Conservation (phyloP, 2,797 vertebrate genomes). For the Aeoliscus strigatus region DNA sequence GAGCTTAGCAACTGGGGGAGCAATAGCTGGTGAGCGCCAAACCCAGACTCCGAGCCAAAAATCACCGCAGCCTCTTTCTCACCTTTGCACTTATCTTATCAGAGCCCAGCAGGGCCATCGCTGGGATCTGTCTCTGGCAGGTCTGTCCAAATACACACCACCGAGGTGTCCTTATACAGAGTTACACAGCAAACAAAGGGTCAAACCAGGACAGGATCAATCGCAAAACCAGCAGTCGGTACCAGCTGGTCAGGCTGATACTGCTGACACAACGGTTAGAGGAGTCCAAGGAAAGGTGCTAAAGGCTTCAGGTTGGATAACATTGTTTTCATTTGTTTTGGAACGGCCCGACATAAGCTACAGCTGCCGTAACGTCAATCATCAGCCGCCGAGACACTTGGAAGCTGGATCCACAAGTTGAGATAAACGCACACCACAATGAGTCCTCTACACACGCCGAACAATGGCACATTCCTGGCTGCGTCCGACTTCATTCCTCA, state of each 20-base stretch:
- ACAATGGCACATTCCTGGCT: conserved; percentile 58
- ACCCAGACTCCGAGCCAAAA: conserved; percentile 25
- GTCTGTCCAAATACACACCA: conserved; percentile 39
- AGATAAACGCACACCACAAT: conserved; percentile 31
- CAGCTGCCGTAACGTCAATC: conserved; percentile 6
- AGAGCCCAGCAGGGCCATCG: conserved; percentile 40
- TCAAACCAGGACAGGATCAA: conserved; percentile 43
- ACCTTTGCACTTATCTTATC: conserved; percentile 59
- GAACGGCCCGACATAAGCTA: no score
- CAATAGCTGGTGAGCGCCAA: conserved; percentile 29
- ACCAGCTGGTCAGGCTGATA: conserved; percentile 27
- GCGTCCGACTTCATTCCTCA: conserved; percentile 42
- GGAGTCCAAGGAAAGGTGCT: neutral
- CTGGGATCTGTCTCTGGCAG: conserved; percentile 45
- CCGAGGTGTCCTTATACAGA: conserved; percentile 44
- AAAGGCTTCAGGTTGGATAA: neutral
- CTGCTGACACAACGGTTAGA: no score
- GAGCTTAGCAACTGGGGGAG: conserved; percentile 63
- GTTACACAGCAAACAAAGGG: conserved; percentile 43
- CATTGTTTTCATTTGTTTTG: neutral
- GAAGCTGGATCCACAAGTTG: conserved; percentile 21
- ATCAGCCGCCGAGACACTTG: conserved; percentile 16
- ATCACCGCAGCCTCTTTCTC: conserved; percentile 49
- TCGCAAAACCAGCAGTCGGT: conserved; percentile 30
- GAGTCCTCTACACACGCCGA: conserved; percentile 16